Percentiles rank a stretch among this genome's conserved stretches.
phyloP scores from a whole-genome alignment of 2,888 invertebrate species.

The Ectobius pallidus region DNA sequence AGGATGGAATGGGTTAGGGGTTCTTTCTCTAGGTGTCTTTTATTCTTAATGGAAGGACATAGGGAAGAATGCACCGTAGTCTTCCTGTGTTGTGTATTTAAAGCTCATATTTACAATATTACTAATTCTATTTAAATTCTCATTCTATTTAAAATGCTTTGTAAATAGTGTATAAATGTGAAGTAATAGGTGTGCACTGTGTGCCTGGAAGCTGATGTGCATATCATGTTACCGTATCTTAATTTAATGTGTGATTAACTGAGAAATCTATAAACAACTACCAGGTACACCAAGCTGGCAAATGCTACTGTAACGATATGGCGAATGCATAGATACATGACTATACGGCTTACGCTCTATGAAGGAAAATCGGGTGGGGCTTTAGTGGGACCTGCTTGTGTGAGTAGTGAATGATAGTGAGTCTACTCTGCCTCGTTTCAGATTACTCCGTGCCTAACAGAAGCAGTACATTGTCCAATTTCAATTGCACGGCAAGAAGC shows the following conservation, averaged over 20 bases:
- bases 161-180: neutral
- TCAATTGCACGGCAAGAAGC: no score
- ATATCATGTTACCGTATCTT: neutral
- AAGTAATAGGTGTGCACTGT: neutral
- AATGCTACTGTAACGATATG: neutral
- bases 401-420: neutral
- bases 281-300: no score
- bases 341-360: no score
- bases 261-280: neutral
- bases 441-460: no score
- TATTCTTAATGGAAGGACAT: neutral
- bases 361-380: no score
- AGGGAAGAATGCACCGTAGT: neutral
- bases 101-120: neutral
- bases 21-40: constrained; percentile 7
- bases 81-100: constrained; percentile 3
- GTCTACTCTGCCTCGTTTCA: no score
- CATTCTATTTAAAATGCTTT: neutral
- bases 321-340: neutral
- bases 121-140: neutral
- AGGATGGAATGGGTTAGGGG: neutral
- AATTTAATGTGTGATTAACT: neutral
- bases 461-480: no score
- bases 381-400: no score
- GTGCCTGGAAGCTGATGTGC: neutral